Evolutionary conservation across 2,797 vertebrate species (phyloP).

Genomic region (Phrynocephalus forsythii): DNA sequence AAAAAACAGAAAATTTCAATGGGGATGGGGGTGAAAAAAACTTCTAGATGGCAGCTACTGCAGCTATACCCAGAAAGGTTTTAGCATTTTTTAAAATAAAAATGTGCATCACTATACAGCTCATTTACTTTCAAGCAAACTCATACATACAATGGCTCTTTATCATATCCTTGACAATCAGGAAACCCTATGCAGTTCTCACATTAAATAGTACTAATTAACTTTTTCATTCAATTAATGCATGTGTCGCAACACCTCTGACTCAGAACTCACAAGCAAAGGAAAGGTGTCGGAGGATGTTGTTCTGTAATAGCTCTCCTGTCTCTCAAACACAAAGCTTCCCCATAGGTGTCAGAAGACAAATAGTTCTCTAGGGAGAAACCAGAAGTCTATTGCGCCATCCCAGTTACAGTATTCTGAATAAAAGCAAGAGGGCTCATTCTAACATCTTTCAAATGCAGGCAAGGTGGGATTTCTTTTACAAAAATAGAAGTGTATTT

Average conservation of each 20-base stretch:
- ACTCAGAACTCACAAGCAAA: conserved; percentile 45
- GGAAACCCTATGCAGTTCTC: conserved; percentile 64
- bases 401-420: neutral
- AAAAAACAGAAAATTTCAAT: too few relatives aligned
- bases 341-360: conserved; percentile 41
- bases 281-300: conserved; percentile 29
- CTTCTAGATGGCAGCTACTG: too few relatives aligned
- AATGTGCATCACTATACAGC: neutral
- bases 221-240: conserved; percentile 62
- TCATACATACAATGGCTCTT: neutral
- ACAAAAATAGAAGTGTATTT: conserved; percentile 16
- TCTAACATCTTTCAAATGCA: conserved; percentile 33
- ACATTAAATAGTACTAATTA: conserved; percentile 61
- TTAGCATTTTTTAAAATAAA: neutral
- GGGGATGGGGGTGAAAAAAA: too few relatives aligned
- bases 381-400: conserved; percentile 34
- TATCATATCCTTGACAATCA: conserved; percentile 50
- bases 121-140: conserved; percentile 2
- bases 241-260: conserved; percentile 44
- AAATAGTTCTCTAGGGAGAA: conserved; percentile 57
- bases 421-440: conserved; percentile 28
- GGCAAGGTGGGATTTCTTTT: conserved; percentile 25
- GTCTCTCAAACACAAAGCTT: conserved; percentile 60
- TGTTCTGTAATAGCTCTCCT: conserved; percentile 32
- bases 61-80: too few relatives aligned